Evolutionary conservation across 2,888 invertebrate genomes (phyloP).

Genomic region (Pterobdella sp.): DNA sequence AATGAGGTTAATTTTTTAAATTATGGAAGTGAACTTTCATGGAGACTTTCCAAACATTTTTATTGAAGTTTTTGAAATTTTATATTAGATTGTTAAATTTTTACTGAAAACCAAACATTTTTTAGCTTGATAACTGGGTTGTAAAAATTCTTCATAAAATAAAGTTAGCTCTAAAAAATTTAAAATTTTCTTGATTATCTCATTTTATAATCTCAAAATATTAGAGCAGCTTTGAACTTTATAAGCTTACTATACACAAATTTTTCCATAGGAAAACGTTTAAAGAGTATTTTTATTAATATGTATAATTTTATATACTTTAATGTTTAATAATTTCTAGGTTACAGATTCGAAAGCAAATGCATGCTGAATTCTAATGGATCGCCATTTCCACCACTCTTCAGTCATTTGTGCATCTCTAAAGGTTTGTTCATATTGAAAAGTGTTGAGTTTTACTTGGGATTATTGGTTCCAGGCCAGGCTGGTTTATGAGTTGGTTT

Average conservation of each 20-base stretch:
- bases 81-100: too few species aligned
- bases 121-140: too few species aligned
- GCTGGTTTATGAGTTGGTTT: neutral
- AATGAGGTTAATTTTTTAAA: too few species aligned
- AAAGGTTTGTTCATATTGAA: neutral
- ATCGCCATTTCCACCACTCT: neutral
- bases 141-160: too few species aligned
- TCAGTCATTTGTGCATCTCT: neutral
- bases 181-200: neutral
- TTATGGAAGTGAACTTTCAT: too few species aligned
- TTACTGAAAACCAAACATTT: too few species aligned
- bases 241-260: too few species aligned
- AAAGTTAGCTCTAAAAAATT: too few species aligned
- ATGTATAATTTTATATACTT: neutral
- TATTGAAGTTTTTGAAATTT: too few species aligned
- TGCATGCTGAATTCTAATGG: neutral
- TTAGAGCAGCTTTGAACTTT: too few species aligned
- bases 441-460: neutral
- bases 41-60: too few species aligned
- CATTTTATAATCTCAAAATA: neutral
- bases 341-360: neutral
- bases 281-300: neutral
- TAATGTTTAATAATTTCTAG: neutral
- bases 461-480: neutral
- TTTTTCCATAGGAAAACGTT: too few species aligned